phyloP scores from a whole-genome alignment of 1,140 invertebrate genomes.

The Idris sp. region DNA sequence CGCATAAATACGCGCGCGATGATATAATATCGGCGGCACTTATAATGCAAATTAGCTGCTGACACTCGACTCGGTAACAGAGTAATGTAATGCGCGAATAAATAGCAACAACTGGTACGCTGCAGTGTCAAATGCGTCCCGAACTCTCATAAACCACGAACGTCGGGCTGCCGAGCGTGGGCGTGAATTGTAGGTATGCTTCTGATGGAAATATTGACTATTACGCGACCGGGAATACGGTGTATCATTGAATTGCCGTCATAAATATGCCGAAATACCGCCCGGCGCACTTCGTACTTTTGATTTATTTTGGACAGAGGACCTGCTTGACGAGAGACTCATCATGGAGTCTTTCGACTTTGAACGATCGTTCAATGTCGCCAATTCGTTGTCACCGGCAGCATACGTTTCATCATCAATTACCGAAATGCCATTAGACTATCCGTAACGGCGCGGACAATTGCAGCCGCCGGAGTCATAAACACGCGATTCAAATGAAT shows the following conservation, averaged over 20 bases:
- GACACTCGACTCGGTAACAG: conserved; percentile 77
- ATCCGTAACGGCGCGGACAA: conserved; percentile 46
- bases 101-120: conserved; percentile 78
- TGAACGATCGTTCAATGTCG: conserved; percentile 64
- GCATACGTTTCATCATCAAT: conserved; percentile 62
- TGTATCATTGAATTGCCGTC: conserved; percentile 78
- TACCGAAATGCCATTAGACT: conserved; percentile 49
- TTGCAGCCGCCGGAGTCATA: conserved; percentile 47
- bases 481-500: conserved; percentile 47
- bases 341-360: conserved; percentile 64
- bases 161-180: conserved; percentile 70
- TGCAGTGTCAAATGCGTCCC: conserved; percentile 75
- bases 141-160: conserved; percentile 76
- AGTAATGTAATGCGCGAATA: conserved; percentile 78
- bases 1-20: conserved; percentile 61
- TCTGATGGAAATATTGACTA: conserved; percentile 80
- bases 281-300: conserved; percentile 74
- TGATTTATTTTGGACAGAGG: conserved; percentile 74
- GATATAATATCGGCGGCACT: conserved; percentile 65
- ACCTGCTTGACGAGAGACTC: conserved; percentile 64
- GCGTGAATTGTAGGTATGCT: conserved; percentile 78
- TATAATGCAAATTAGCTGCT: conserved; percentile 77
- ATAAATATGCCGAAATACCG: conserved; percentile 78
- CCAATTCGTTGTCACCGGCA: conserved; percentile 65
- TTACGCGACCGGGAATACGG: conserved; percentile 77